Evolutionary conservation across 2,113 vertebrate genomes (phyloP), one percentile per base, ranked within the genome.

Genomic region (Myodes glareolus): DNA sequence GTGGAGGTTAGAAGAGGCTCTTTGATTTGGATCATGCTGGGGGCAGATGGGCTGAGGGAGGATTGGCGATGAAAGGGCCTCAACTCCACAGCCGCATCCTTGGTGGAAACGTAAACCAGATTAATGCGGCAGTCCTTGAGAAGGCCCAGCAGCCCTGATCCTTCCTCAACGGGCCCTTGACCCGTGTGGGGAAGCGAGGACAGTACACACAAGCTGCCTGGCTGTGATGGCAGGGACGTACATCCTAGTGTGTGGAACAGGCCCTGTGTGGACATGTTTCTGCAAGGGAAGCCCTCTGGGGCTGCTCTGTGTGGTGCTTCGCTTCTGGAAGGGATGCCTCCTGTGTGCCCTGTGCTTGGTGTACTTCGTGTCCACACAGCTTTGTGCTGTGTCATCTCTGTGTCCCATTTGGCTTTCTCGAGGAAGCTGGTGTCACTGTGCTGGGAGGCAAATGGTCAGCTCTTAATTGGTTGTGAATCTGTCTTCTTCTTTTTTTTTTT

Each of bases 161-260:
- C 87, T 96, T 95, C 88, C 55, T 61, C 96, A 95, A 93, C 91
- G 94, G 96, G 96, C 95, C 91, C 96, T 80, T 84, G 96, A 96
- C 97, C 94, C 85, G 96, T 94, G 84, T 81, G 92, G 92, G 94
- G 97, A 5, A 86, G 94, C 94, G 90, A 68, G 94, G 92, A 23
- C 1, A 13, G 96, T 94, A 95, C 94, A 93, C 92, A 67, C 21
- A 36, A 78, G 82, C 96, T 87, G 45, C 58, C 65, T 3, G 82
- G 88, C 92, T 67, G 9, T 77, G 36, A 14, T 58, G 95, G 95
- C 29, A 55, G 96, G 96, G 93, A 67, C 88, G 5, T 50, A 67
- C 75, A 95, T 88, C 98, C 98, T 97, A 98, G 98, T 98, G 98
- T 98, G 98, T 93, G 98, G 98, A 97, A 98, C 98, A 98, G 98